Percentiles rank a stretch among this genome's conserved stretches.
Conservation (phyloP, 2,113 vertebrate genomes). For the Montifringilla adamsi region DNA sequence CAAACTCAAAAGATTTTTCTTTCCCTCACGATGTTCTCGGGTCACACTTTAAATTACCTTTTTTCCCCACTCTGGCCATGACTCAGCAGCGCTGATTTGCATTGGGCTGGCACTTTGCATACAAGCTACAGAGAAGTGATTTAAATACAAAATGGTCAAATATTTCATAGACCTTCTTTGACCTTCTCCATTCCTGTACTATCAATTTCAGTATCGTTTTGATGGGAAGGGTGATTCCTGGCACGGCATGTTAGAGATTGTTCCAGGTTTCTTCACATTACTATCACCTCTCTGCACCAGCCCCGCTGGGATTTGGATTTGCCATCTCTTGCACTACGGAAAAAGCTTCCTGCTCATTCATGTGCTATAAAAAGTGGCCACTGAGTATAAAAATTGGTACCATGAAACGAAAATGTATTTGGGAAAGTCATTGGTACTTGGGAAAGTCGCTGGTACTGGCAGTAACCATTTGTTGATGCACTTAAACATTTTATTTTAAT, state of each 20-base stretch:
- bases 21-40: background rate
- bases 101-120: background rate
- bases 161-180: background rate
- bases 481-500: background rate
- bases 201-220: background rate
- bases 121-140: background rate
- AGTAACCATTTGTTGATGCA: background rate
- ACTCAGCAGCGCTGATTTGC: conserved; percentile 3
- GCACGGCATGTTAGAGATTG: no score
- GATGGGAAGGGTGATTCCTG: background rate
- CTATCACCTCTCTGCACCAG: background rate
- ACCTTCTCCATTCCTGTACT: background rate
- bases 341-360: background rate
- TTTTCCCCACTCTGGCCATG: background rate
- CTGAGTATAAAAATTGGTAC: background rate
- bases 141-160: background rate
- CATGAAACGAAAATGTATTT: rapidly evolving
- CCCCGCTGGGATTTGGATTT: background rate
- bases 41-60: background rate
- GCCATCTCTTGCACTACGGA: rapidly evolving
- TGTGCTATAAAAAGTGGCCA: background rate
- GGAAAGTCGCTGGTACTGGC: background rate
- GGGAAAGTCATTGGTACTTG: background rate
- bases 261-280: background rate
- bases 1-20: background rate